Conservation (phyloP, 2,113 vertebrate species). For the Paraplagusia blochii region DNA sequence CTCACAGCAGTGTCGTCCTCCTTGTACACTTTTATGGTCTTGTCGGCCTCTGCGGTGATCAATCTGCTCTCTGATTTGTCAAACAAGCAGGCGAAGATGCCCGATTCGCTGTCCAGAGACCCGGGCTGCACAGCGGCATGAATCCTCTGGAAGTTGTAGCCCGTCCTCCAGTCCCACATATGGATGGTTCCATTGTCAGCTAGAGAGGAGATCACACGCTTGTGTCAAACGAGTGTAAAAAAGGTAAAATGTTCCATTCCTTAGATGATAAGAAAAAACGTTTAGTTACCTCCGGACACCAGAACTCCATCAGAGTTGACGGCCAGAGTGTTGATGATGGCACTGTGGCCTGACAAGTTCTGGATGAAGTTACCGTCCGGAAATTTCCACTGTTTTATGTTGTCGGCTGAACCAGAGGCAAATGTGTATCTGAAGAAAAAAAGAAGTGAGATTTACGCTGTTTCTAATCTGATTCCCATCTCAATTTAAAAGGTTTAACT, state of each 20-base stretch:
- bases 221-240: background rate
- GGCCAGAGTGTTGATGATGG: slow-evolving; percentile 94
- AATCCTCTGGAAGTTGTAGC: slow-evolving; percentile 97
- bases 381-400: slow-evolving; percentile 99
- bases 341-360: slow-evolving; percentile 96
- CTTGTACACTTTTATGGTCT: slow-evolving; percentile 97
- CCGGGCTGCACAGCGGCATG: slow-evolving; percentile 96
- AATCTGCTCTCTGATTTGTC: slow-evolving; percentile 92
- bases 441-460: background rate
- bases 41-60: slow-evolving; percentile 95
- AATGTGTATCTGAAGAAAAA: slow-evolving; percentile 87
- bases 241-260: background rate
- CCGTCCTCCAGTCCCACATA: slow-evolving; percentile 98
- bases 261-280: background rate
- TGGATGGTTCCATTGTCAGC: slow-evolving; percentile 98
- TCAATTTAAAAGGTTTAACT: too few species aligned
- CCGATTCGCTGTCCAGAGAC: slow-evolving; percentile 97
- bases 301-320: slow-evolving; percentile 96
- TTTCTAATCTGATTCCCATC: too few species aligned
- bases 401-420: slow-evolving; percentile 97
- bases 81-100: slow-evolving; percentile 94
- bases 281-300: slow-evolving; percentile 89
- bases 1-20: slow-evolving; percentile 94
- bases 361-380: slow-evolving; percentile 98
- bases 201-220: slow-evolving; percentile 40